Conservation (phyloP, 92 coral and sea anemone genomes). For the Zoanthus gigantus region DNA sequence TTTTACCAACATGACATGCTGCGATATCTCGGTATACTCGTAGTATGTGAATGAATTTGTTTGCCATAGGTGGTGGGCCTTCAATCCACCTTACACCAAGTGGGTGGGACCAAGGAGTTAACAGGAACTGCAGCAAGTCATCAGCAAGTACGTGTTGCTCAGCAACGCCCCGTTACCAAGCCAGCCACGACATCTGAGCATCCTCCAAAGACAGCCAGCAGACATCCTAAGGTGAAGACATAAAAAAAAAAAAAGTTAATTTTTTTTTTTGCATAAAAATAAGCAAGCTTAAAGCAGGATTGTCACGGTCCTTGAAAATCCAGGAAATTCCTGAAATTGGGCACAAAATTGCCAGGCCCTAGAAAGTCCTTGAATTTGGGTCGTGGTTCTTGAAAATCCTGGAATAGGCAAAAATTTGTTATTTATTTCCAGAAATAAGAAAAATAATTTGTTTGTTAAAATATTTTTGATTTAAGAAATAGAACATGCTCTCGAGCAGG, state of each 20-base stretch:
- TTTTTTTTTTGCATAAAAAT: background rate
- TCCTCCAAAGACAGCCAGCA: constrained; percentile 56
- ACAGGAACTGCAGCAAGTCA: constrained; percentile 65
- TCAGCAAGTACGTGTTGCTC: constrained; percentile 54
- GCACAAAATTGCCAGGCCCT: too few relatives aligned
- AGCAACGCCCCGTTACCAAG: constrained; percentile 60
- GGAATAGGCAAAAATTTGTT: too few relatives aligned
- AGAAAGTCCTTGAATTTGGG: too few relatives aligned
- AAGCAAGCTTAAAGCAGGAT: background rate
- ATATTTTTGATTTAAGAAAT: too few relatives aligned
- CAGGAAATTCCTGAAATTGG: background rate
- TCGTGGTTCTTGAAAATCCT: too few relatives aligned
- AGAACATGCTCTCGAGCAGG: too few relatives aligned
- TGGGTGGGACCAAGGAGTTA: constrained; percentile 75
- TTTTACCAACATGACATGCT: too few relatives aligned
- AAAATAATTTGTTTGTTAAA: too few relatives aligned
- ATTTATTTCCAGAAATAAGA: too few relatives aligned
- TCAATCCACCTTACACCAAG: constrained; percentile 90
- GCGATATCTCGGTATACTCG: too few relatives aligned
- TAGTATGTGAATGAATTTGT: background rate
- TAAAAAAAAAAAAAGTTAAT: background rate
- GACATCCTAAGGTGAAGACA: constrained; percentile 75
- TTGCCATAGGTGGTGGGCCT: constrained; percentile 84
- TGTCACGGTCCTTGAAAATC: too few relatives aligned
- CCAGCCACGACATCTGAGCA: constrained; percentile 31